Percentiles rank a stretch among this genome's conserved stretches.
These are phyloP conservation scores for Cyprinus carpio DNA, from an alignment of 2,113 vertebrate species.

Conservation along the genomic window DNA sequence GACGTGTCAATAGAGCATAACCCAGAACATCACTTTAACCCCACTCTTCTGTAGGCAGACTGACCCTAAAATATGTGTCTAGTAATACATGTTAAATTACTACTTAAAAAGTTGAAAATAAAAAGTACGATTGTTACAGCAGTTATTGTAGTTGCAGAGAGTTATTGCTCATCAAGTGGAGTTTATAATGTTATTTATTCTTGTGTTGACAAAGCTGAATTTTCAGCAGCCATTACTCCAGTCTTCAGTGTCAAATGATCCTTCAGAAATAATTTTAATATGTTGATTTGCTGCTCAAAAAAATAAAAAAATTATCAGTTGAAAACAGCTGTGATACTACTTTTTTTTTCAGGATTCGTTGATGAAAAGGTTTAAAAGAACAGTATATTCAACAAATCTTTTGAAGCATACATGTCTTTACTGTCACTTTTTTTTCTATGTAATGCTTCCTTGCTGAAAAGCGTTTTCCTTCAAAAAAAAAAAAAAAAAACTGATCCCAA, in stretches of 20 bases:
- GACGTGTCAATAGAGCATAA: neutral
- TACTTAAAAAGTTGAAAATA: neutral
- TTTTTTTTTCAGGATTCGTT: no score
- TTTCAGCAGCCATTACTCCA: neutral
- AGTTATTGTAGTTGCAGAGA: neutral
- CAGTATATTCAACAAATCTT: no score
- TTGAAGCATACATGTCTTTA: neutral
- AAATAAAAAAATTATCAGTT: neutral
- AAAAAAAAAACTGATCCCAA: no score
- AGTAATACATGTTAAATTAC: neutral
- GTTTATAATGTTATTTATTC: neutral
- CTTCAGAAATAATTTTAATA: neutral
- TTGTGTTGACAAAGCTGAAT: neutral
- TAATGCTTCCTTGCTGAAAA: neutral
- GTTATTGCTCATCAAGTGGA: neutral
- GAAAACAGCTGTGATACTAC: neutral
- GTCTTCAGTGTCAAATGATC: neutral
- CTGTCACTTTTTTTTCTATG: neutral
- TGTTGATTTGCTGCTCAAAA: neutral
- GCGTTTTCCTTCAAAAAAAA: neutral
- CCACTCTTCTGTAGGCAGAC: neutral
- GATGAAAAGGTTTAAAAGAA: no score
- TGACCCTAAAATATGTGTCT: neutral
- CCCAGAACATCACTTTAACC: neutral
- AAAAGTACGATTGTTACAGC: no score